Evolutionary conservation across 1,140 invertebrate species (phyloP), one percentile per base, ranked within the genome.

Genomic region (Zelostemma sp.): DNA sequence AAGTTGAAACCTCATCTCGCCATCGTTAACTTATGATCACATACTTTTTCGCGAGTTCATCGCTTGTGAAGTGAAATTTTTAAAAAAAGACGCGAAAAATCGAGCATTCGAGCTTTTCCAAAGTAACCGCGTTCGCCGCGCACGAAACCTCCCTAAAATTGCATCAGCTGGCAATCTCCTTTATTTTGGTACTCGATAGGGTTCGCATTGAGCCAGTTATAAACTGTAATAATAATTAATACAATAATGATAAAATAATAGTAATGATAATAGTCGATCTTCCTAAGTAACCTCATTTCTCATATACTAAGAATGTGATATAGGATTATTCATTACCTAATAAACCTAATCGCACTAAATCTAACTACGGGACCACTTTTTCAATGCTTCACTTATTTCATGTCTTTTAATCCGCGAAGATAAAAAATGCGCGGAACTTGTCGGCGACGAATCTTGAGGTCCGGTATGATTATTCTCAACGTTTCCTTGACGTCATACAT

Each of bases 151-250:
- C 15, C 6, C 40, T 15, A 41, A 12, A 41, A 15, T 15, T 8
- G 40, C 40, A 15, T 41, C 80, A 81, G 77, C 80, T 81, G 81
- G 80, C 78, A 77, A 79, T 82, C 78, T 80, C 79, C 78, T 80
- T 81, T 82, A 83, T 82, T 83, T 82, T 82, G 80, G 80, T 83
- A 82, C 77, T 81, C 73, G 72, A 80, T 79, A 80, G 78, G 74
- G 69, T 80, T 77, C 62, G 63, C 73, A 43, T 85, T 82, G 80
- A 84, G 79, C 80, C 79, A 79, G 76, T 84, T 79, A 75, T 50
- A 78, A 84, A 85, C 80, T 80, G 76, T 77, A 72, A 72, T 75
- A 78, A 69, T 78, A 77, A 78, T 75, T 78, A 60, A 67, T 76
- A 69, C 72, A 67, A 78, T 75, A 69, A 79, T 78, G 76, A 74